Evolutionary conservation across 2,797 vertebrate species (phyloP).

Genomic region (Astyanax mexicanus): DNA sequence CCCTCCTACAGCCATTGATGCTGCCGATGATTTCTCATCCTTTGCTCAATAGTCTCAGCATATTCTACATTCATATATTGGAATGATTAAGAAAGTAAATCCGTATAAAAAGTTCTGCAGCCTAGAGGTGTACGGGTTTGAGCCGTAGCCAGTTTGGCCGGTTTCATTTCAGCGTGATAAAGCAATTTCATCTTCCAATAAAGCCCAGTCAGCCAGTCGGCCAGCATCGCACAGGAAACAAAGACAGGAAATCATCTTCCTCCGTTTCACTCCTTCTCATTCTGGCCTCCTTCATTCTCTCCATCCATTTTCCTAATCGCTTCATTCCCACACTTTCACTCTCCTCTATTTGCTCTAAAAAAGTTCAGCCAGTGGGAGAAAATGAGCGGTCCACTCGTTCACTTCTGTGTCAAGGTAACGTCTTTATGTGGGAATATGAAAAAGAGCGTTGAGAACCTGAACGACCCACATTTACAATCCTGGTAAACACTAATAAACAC

Average conservation of each 20-base stretch:
- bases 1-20: too few species aligned
- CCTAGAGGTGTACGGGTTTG: background rate
- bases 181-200: background rate
- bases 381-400: background rate
- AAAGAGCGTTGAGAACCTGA: too few species aligned
- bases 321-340: background rate
- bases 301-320: background rate
- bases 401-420: background rate
- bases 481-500: too few species aligned
- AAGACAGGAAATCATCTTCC: constrained; percentile 1
- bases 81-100: background rate
- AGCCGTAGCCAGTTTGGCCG: background rate
- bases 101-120: background rate
- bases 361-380: too few species aligned
- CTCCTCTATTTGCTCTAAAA: background rate
- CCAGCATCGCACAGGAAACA: background rate
- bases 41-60: too few species aligned
- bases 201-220: background rate
- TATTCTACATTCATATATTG: too few species aligned
- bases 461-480: too few species aligned
- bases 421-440: background rate
- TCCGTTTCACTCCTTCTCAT: background rate
- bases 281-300: background rate
- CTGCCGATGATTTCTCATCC: too few species aligned
- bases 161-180: background rate